phyloP scores from a whole-genome alignment of 64 coral and sea anemone genomes.

The Actinia tenebrosa region DNA sequence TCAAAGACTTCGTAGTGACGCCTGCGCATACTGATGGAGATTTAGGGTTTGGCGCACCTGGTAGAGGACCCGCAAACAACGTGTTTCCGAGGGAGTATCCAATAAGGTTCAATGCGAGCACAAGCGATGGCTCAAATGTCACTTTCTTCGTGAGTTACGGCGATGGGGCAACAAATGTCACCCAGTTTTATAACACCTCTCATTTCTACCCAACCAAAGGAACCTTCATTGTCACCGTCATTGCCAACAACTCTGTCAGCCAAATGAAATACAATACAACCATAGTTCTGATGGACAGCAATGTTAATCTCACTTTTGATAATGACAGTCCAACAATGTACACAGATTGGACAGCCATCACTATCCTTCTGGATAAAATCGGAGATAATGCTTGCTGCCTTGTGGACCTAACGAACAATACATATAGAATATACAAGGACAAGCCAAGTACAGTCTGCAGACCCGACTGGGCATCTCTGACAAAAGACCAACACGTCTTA shows the following conservation, averaged over 20 bases:
- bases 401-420: constrained; percentile 71
- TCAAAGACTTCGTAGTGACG: constrained; percentile 42
- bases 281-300: constrained; percentile 50
- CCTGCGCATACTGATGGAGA: constrained; percentile 36
- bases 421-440: constrained; percentile 57
- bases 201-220: constrained; percentile 17
- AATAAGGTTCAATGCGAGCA: constrained; percentile 19
- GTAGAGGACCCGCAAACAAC: constrained; percentile 26
- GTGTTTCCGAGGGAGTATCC: constrained; percentile 45
- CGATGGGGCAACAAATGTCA: constrained; percentile 19
- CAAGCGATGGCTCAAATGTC: constrained; percentile 52
- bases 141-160: constrained; percentile 50
- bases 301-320: constrained; percentile 39
- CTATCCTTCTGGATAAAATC: constrained; percentile 35
- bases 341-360: constrained; percentile 19
- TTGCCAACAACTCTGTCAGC: constrained; percentile 57
- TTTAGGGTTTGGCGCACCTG: constrained; percentile 34
- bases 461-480: constrained; percentile 13
- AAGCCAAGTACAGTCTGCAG: constrained; percentile 40
- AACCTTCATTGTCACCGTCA: neutral
- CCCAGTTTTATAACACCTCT: neutral
- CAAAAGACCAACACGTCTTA: neutral
- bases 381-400: constrained; percentile 76
- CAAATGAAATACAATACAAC: neutral
- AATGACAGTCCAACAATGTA: constrained; percentile 54